A percentile compares a stretch with the other conserved stretches of the same genome.
phyloP scores from a whole-genome alignment of 2,113 vertebrate genomes.

The Ochotona curzoniae region DNA sequence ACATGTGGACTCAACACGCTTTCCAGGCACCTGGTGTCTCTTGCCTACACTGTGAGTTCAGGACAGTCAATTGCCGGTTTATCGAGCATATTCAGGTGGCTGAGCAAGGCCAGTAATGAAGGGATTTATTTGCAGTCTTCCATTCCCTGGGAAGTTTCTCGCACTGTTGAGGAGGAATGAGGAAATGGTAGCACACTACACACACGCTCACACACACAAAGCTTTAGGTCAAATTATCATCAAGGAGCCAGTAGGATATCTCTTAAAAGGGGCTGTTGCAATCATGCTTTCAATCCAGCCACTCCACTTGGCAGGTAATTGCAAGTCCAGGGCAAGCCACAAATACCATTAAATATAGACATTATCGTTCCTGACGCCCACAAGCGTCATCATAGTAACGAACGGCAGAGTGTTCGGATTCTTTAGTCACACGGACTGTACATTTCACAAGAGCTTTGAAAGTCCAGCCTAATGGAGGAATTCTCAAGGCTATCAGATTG shows the following conservation, averaged over 20 bases:
- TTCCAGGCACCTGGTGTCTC: background rate
- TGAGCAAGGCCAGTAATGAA: constrained; percentile 48
- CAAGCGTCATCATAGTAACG: constrained; percentile 60
- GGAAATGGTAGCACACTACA: background rate
- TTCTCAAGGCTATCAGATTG: constrained; percentile 41
- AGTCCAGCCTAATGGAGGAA: constrained; percentile 19
- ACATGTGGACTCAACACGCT: background rate
- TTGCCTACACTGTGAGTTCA: background rate
- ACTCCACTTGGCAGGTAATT: constrained; percentile 75
- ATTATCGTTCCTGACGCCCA: constrained; percentile 60
- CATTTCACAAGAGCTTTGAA: constrained; percentile 61
- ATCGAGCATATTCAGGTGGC: constrained; percentile 7
- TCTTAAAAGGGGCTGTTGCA: constrained; percentile 65
- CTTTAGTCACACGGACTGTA: constrained; percentile 13
- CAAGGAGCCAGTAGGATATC: constrained; percentile 66
- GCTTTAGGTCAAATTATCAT: constrained; percentile 74
- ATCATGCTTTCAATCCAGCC: constrained; percentile 70
- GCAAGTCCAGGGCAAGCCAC: constrained; percentile 73
- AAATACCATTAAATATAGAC: constrained; percentile 75
- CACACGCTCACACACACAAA: background rate
- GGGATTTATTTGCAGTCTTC: constrained; percentile 56
- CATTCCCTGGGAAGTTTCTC: constrained; percentile 47
- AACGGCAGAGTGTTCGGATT: constrained; percentile 38
- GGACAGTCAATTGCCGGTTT: background rate
- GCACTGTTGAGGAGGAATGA: constrained; percentile 26